phyloP scores from a whole-genome alignment of 2,113 vertebrate species.

The Campylomormyrus tamandua region DNA sequence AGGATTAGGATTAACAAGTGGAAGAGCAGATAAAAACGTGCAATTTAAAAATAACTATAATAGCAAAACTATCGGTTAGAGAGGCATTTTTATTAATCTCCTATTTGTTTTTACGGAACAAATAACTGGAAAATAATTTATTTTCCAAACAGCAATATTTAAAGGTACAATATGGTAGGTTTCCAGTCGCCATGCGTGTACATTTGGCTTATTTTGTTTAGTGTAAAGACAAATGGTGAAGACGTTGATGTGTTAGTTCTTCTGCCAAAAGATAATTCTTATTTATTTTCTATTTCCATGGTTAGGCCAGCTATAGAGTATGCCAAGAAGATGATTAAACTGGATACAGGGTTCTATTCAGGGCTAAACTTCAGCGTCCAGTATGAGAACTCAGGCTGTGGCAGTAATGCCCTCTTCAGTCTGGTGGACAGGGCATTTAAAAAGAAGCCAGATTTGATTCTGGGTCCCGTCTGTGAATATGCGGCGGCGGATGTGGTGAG shows the following conservation, averaged over 20 bases:
- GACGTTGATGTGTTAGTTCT: slow-evolving; percentile 77
- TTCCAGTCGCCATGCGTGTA: slow-evolving; percentile 40
- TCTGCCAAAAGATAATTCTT: slow-evolving; percentile 77
- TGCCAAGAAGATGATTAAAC: slow-evolving; percentile 65
- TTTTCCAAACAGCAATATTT: background rate
- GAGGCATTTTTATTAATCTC: background rate
- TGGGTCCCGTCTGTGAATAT: slow-evolving; percentile 92
- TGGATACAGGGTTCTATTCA: slow-evolving; percentile 52
- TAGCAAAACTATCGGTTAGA: background rate
- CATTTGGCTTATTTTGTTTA: slow-evolving; percentile 46
- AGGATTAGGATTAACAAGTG: slow-evolving; percentile 34
- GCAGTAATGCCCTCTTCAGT: slow-evolving; percentile 73
- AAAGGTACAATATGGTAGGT: slow-evolving; percentile 53
- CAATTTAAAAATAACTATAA: slow-evolving; percentile 14
- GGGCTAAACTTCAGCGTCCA: slow-evolving; percentile 70
- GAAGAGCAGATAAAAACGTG: slow-evolving; percentile 36
- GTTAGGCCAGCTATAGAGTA: slow-evolving; percentile 84
- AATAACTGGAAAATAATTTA: slow-evolving; percentile 21
- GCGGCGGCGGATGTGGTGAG: slow-evolving; percentile 81
- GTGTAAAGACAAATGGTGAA: slow-evolving; percentile 50
- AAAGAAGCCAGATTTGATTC: slow-evolving; percentile 74
- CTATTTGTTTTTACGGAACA: background rate
- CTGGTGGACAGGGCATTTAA: slow-evolving; percentile 72
- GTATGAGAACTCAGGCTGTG: slow-evolving; percentile 76
- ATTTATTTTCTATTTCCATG: slow-evolving; percentile 77